Evolutionary conservation across 2,113 vertebrate genomes (phyloP).

Genomic region (Pithys albifrons): DNA sequence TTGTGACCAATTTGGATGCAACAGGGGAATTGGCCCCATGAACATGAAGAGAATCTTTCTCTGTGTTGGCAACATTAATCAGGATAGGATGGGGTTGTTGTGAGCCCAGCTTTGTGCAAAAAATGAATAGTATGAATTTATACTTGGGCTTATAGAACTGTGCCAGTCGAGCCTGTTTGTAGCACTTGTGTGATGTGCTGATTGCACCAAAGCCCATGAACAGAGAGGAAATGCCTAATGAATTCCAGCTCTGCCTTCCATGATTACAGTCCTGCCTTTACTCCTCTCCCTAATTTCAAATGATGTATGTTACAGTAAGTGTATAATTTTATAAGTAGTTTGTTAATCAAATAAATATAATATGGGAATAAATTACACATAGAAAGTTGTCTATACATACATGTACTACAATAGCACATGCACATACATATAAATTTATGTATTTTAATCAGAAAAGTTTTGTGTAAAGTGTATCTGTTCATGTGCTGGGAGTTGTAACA

Average conservation of each 20-base stretch:
- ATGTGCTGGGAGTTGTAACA: neutral
- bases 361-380: neutral
- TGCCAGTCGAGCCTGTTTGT: neutral
- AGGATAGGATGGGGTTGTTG: neutral
- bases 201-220: neutral
- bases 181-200: neutral
- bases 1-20: neutral
- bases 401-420: neutral
- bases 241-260: neutral
- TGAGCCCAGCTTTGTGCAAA: neutral
- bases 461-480: neutral
- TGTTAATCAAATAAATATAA: neutral
- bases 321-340: neutral
- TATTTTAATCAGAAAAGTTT: neutral
- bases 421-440: neutral
- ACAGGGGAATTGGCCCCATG: neutral
- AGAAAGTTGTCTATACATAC: neutral
- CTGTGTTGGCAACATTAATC: accelerated
- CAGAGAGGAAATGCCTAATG: neutral
- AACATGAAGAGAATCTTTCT: neutral
- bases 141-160: neutral
- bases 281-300: neutral
- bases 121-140: neutral
- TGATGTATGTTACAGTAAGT: neutral
- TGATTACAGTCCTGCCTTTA: neutral